A percentile compares a stretch with the other conserved stretches of the same genome.
phyloP scores from a whole-genome alignment of 2,113 vertebrate species.

The Phoenicopterus ruber region DNA sequence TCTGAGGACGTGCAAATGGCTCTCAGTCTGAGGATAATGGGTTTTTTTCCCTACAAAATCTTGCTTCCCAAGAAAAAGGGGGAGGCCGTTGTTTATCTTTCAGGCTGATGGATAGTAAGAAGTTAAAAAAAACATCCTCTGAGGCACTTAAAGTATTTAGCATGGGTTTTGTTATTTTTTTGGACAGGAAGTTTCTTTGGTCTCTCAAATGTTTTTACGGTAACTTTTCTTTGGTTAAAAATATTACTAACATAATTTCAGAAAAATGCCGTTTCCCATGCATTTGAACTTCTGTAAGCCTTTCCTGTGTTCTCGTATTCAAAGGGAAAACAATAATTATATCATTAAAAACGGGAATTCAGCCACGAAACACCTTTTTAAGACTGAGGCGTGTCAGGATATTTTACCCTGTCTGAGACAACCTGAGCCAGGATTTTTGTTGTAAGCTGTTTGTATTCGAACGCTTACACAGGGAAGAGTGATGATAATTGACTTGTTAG shows the following conservation, averaged over 20 bases:
- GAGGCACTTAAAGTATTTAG: background rate
- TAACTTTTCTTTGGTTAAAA: background rate
- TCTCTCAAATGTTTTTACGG: background rate
- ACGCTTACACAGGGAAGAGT: background rate
- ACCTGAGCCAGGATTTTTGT: background rate
- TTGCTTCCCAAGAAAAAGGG: background rate
- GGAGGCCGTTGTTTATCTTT: background rate
- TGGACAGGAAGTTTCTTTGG: background rate
- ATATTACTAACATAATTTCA: background rate
- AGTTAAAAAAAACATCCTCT: background rate
- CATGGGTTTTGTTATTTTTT: background rate
- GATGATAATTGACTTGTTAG: background rate
- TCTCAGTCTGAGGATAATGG: background rate
- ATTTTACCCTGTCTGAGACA: background rate
- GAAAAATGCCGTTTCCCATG: background rate
- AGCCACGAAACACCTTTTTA: background rate
- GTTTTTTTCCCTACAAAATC: background rate
- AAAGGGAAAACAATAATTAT: background rate
- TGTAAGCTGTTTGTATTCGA: background rate
- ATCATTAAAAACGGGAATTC: background rate
- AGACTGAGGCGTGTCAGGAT: background rate
- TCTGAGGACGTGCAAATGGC: background rate
- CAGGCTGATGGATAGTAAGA: background rate
- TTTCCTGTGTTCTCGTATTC: background rate
- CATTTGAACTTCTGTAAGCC: background rate